These are phyloP conservation scores for Chymomyza costata DNA, from an alignment of 1,140 invertebrate genomes.

Conservation along the genomic window DNA sequence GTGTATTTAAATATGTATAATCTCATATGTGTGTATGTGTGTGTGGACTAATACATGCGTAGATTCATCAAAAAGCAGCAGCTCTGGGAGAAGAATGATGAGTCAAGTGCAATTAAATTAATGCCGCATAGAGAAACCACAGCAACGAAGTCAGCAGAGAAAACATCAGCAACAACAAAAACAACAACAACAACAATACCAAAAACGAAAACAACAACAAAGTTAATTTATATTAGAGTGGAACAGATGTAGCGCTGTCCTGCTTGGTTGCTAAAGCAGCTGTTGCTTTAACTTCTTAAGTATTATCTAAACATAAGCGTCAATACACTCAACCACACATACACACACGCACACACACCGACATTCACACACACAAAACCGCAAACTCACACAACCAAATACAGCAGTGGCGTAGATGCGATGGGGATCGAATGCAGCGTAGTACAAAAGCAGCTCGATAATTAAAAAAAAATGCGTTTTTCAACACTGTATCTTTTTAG, in stretches of 20 bases:
- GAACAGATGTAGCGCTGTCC: no score
- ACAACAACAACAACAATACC: neutral
- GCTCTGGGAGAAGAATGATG: slow-evolving; percentile 11
- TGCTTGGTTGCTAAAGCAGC: no score
- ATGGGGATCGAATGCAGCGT: no score
- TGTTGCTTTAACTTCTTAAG: slow-evolving; percentile 3
- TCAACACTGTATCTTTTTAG: no score
- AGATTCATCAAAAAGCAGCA: neutral
- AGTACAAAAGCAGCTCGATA: no score
- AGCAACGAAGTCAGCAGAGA: no score
- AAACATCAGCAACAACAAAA: slow-evolving; percentile 24
- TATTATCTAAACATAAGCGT: slow-evolving; percentile 54
- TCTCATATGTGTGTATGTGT: no score
- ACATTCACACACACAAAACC: neutral
- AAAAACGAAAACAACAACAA: slow-evolving; percentile 17
- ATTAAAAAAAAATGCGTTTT: no score
- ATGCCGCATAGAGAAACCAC: slow-evolving; percentile 41
- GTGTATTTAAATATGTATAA: no score
- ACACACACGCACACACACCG: slow-evolving; percentile 1
- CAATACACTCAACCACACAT: slow-evolving; percentile 31
- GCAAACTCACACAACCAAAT: no score
- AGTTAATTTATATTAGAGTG: slow-evolving; percentile 52
- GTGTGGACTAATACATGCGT: neutral
- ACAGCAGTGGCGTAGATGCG: no score
- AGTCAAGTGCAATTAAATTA: slow-evolving; percentile 46